phyloP scores from a whole-genome alignment of 2,888 invertebrate species.

The Sphecodes monilicornis region DNA sequence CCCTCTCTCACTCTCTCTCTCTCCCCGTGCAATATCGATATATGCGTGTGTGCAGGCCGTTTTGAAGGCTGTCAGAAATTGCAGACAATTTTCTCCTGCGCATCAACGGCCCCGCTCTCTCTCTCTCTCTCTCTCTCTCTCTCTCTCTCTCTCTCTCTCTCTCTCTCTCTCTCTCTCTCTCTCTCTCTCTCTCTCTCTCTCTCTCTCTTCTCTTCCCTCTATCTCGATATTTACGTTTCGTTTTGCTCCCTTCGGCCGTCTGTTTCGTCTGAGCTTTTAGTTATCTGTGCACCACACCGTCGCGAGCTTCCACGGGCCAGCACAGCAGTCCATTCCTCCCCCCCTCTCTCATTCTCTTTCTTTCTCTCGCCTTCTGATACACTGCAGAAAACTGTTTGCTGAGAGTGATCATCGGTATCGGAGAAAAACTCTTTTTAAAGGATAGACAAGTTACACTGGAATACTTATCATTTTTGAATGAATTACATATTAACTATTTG shows the following conservation, averaged over 20 bases:
- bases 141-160: neutral
- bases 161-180: no score
- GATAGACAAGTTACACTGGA: no score
- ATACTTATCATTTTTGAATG: no score
- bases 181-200: no score
- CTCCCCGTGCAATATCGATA: conserved; percentile 51
- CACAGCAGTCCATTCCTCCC: neutral
- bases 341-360: no score
- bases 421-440: no score
- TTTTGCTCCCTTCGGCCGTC: conserved; percentile 8
- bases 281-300: neutral
- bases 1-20: conserved; percentile 17
- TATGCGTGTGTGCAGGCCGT: conserved; percentile 36
- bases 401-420: neutral
- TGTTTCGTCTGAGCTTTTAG: conserved; percentile 17
- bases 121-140: no score
- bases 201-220: neutral
- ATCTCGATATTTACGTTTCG: conserved; percentile 24
- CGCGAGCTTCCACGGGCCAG: neutral
- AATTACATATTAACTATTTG: no score
- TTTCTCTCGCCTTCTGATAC: neutral
- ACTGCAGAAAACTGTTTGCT: neutral
- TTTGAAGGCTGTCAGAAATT: conserved; percentile 56
- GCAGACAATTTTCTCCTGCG: conserved; percentile 51
- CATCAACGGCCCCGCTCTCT: neutral